Conservation (phyloP, 2,888 invertebrate species). For the Toxonevra muliebris region DNA sequence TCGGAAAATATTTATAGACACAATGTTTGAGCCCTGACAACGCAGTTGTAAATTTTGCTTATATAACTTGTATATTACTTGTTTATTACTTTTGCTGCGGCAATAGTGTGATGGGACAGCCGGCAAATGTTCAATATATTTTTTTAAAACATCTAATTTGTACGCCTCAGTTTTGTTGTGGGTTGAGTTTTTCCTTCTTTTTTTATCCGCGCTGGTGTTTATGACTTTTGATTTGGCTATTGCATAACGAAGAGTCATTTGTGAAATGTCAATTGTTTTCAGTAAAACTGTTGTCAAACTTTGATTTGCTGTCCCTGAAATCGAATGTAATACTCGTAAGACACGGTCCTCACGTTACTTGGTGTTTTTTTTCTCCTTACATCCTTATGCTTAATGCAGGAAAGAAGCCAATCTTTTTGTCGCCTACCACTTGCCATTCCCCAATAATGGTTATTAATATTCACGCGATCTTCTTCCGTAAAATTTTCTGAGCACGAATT, state of each 20-base stretch:
- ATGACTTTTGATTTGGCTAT: not conserved
- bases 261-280: not conserved
- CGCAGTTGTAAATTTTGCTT: not conserved
- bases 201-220: not conserved
- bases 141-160: not conserved
- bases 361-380: not conserved
- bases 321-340: not conserved
- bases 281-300: not conserved
- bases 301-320: not conserved
- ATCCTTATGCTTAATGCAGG: constrained; percentile 5
- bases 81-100: constrained; percentile 1
- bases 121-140: not conserved
- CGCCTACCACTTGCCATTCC: not conserved
- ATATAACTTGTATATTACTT: not conserved
- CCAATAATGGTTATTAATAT: constrained; percentile 7
- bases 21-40: not conserved
- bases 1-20: too few species aligned
- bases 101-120: not conserved
- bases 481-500: not conserved
- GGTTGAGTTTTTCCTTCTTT: not conserved
- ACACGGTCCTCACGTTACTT: not conserved
- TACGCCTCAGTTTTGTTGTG: not conserved
- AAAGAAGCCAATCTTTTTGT: constrained; percentile 9
- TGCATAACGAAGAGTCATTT: not conserved
- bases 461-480: not conserved